These are phyloP conservation scores for Julus scandinavius DNA, from an alignment of 2,888 invertebrate species.

Conservation along the genomic window DNA sequence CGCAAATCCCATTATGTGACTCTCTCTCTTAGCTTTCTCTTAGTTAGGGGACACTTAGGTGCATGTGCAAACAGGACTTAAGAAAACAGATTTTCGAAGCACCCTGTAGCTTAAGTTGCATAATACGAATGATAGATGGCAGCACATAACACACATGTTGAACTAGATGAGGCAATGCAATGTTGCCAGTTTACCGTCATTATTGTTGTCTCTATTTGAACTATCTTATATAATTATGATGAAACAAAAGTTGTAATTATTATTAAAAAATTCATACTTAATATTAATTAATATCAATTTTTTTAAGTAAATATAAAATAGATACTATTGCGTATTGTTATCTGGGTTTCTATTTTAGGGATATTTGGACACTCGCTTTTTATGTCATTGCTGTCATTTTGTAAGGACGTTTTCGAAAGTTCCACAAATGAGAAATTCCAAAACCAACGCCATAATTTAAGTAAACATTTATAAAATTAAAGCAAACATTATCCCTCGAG, in stretches of 20 bases:
- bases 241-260: too few relatives aligned
- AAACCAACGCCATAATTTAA: too few relatives aligned
- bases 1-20: too few relatives aligned
- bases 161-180: neutral
- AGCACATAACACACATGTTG: neutral
- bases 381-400: neutral
- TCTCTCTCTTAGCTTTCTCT: too few relatives aligned
- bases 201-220: neutral
- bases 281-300: neutral
- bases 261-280: neutral
- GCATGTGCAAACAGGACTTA: too few relatives aligned
- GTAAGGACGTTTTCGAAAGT: neutral
- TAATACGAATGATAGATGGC: neutral
- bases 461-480: neutral
- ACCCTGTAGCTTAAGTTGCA: neutral
- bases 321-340: neutral
- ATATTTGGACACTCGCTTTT: neutral
- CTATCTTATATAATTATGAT: neutral
- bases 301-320: neutral
- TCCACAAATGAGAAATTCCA: neutral
- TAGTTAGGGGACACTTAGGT: too few relatives aligned
- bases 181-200: neutral
- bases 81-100: neutral
- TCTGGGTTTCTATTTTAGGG: neutral
- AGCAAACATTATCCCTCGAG: neutral